Conservation (phyloP, 2,113 vertebrate genomes). For the Amphiprion percula region DNA sequence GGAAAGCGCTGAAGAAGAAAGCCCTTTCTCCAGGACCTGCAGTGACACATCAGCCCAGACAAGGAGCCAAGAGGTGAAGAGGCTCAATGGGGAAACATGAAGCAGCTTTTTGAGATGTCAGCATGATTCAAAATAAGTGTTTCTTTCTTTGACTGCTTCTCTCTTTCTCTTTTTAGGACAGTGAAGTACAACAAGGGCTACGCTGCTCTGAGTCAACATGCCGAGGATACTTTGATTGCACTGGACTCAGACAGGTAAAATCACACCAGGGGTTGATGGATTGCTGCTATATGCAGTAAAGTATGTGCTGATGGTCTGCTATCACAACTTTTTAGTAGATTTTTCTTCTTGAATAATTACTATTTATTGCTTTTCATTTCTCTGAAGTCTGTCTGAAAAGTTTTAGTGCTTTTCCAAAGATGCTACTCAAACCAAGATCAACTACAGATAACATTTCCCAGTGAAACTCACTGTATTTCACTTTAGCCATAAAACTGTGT, state of each 20-base stretch:
- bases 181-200: slow-evolving; percentile 97
- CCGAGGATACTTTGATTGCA: slow-evolving; percentile 91
- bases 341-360: too few relatives aligned
- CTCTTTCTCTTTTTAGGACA: slow-evolving; percentile 67
- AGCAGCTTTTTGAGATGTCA: neutral
- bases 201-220: slow-evolving; percentile 90
- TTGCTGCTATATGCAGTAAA: neutral
- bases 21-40: slow-evolving; percentile 85
- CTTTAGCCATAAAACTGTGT: too few relatives aligned
- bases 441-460: too few relatives aligned
- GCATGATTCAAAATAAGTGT: neutral
- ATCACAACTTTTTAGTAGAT: too few relatives aligned
- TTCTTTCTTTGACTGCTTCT: neutral
- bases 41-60: slow-evolving; percentile 80
- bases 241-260: slow-evolving; percentile 94
- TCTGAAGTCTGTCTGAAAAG: too few relatives aligned
- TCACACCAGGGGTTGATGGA: neutral
- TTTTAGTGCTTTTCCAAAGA: too few relatives aligned
- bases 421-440: too few relatives aligned
- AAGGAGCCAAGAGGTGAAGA: slow-evolving; percentile 88
- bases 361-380: too few relatives aligned
- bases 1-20: slow-evolving; percentile 91
- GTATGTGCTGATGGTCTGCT: neutral
- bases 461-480: too few relatives aligned
- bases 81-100: neutral